Evolutionary conservation across 2,113 vertebrate genomes (phyloP), one percentile per base, ranked within the genome.

Genomic region (Mirza zaza): DNA sequence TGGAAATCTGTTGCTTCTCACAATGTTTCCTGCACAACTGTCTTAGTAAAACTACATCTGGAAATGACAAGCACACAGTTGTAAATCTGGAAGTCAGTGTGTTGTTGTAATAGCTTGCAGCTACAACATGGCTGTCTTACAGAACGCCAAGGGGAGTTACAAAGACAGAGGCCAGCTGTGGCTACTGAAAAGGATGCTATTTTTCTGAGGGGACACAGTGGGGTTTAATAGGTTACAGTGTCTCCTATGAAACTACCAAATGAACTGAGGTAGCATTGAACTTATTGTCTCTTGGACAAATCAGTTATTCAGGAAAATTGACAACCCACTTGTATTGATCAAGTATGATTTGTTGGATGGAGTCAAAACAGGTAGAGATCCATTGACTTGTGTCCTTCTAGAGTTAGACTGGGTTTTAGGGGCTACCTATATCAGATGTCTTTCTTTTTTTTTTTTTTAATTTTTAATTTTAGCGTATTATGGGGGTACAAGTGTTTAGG

Each of bases 1-100:
- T 98, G 98, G 98, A 98, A 98, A 98, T 98, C 98, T 98, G 98
- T 98, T 98, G 98, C 98, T 98, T 98, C 98, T 99, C 98, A 98
- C 98, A 97, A 98, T 70, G 90, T 98, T 98, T 98, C 98, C 98
- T 98, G 98, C 98, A 98, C 96, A 98, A 98, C 98, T 98, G 98
- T 98, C 98, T 98, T 98, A 97, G 97, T 98, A 97, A 98, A 98
- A 98, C 97, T 98, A 98, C 98, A 99, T 99, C 98, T 99, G 98
- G 98, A 98, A 98, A 98, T 98, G 98, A 98, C 98, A 98, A 98
- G 98, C 95, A 67, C 96, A 81, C 97, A 98, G 98, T 97, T 98
- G 98, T 98, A 98, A 98, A 98, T 99, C 98, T 98, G 98, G 98
- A 98, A 98, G 97, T 93, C 97, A 97, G 97, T 98, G 97, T 98